Evolutionary conservation across 2,797 vertebrate genomes (phyloP), one percentile per base, ranked within the genome.

Genomic region (Buceros bicornis): DNA sequence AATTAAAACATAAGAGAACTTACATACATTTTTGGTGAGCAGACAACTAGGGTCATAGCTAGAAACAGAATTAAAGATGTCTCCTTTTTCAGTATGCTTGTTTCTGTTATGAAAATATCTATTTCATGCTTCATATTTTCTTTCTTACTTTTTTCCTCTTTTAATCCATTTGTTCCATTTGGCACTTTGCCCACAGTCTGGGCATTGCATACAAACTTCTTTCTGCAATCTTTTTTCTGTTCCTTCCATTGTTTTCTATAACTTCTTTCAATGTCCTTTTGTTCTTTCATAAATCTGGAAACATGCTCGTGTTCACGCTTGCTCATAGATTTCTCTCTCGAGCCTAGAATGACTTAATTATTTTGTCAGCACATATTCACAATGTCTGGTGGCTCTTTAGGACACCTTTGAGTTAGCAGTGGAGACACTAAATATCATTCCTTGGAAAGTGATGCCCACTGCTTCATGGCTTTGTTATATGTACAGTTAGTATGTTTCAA

Each of bases 51-150:
- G 16, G 28, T 3, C 17, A 65, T 25, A 70, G 2, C 29, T 70
- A 66, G 21, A 86, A 78, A 77, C 16, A 72, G 14, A 61, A 53
- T 51, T 43, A 56, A 80, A 76, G 19, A 40, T 8, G 5, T 15
- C 0, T 2, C 1, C 5, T 29, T 60, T 82, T 54, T 50, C 8
- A 14, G 4, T 54, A 19, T 42, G 40, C 1, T 25, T 65, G 43
- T 13, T 70, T 65, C 22, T 76, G 12, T 70, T 62, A 87, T 16
- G 51, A 45, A 54, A 65, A 73, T 42, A 73, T 25, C 3, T 0
- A 13, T 83, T 71, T 83, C 13, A n/a, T 61, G 35, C 2, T 51
- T 67, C 5, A 10, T 51, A 14, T 57, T 48, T 70, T 47, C 9
- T 77, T 78, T 60, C 26, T 56, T 62, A 53, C 42, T 64, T 3